A percentile compares a stretch with the other conserved stretches of the same genome.
Conservation (phyloP, 2,888 invertebrate species). For the Lycocerus yunnanus region DNA sequence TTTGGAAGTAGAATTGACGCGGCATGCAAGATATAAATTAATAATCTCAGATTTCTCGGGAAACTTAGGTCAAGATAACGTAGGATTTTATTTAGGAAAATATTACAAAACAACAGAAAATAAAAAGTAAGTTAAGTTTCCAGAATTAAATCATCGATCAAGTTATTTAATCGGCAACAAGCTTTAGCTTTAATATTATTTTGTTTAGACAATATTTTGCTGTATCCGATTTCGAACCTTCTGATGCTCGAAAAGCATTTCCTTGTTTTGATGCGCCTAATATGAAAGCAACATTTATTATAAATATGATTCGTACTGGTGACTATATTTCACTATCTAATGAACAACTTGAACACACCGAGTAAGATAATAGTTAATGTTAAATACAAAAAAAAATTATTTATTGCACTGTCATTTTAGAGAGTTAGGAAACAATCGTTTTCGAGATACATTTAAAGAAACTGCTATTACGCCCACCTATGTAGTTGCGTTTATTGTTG, state of each 20-base stretch:
- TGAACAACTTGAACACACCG: not conserved
- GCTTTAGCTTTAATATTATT: not conserved
- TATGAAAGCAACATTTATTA: slow-evolving; percentile 48
- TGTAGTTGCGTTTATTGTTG: slow-evolving; percentile 74
- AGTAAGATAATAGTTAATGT: slow-evolving; percentile 3
- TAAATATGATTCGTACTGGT: slow-evolving; percentile 49
- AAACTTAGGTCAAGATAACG: slow-evolving; percentile 45
- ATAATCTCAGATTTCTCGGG: slow-evolving; percentile 33
- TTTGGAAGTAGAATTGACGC: not conserved
- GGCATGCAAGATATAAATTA: not conserved
- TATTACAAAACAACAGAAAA: slow-evolving; percentile 44
- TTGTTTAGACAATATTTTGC: slow-evolving; percentile 47
- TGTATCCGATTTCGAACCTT: slow-evolving; percentile 69
- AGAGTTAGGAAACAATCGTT: slow-evolving; percentile 13
- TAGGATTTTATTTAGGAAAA: slow-evolving; percentile 57
- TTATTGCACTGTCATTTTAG: slow-evolving; percentile 2
- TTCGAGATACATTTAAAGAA: slow-evolving; percentile 12
- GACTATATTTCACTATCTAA: slow-evolving; percentile 25
- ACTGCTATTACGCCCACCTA: slow-evolving; percentile 73
- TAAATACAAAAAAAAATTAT: not conserved
- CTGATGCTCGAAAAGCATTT: slow-evolving; percentile 69
- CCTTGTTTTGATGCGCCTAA: slow-evolving; percentile 75
- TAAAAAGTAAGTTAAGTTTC: slow-evolving; percentile 15
- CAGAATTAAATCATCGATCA: no score
- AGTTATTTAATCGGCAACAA: not conserved